Evolutionary conservation across 2,113 vertebrate genomes (phyloP).

Genomic region (Engystomops pustulosus): DNA sequence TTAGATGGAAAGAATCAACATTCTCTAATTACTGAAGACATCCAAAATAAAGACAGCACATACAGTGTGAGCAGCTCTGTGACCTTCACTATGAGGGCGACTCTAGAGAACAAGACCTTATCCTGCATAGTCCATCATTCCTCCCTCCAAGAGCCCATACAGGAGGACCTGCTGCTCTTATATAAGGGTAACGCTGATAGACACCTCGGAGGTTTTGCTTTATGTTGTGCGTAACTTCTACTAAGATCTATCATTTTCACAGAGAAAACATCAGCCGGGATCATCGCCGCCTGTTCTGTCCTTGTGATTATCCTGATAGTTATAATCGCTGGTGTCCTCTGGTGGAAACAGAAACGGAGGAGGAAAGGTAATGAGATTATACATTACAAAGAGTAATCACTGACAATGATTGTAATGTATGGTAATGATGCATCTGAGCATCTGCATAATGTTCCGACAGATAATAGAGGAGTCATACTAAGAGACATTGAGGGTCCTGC

Average conservation of each 20-base stretch:
- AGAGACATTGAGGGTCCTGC: conserved; percentile 20
- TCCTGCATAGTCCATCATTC: conserved; percentile 29
- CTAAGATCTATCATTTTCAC: not conserved
- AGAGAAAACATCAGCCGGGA: not conserved
- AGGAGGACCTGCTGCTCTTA: conserved; percentile 9
- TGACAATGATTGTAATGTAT: too few species aligned
- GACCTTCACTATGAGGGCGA: not conserved
- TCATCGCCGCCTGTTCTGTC: not conserved
- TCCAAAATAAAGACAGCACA: conserved; percentile 2
- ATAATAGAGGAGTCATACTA: not conserved
- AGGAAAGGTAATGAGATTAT: conserved; percentile 15
- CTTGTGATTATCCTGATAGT: not conserved
- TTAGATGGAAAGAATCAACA: not conserved
- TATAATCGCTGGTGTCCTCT: not conserved
- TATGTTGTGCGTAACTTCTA: not conserved
- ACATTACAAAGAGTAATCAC: too few species aligned
- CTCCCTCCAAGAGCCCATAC: not conserved
- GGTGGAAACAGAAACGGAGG: not conserved
- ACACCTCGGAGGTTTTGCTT: not conserved
- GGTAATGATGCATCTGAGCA: not conserved
- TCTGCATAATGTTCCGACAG: not conserved
- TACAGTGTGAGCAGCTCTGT: not conserved
- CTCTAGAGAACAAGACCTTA: not conserved
- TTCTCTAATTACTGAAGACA: not conserved
- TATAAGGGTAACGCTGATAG: not conserved